Evolutionary conservation across 1,140 invertebrate genomes (phyloP), one percentile per base, ranked within the genome.

Genomic region (Lordiphosa clarofinis): DNA sequence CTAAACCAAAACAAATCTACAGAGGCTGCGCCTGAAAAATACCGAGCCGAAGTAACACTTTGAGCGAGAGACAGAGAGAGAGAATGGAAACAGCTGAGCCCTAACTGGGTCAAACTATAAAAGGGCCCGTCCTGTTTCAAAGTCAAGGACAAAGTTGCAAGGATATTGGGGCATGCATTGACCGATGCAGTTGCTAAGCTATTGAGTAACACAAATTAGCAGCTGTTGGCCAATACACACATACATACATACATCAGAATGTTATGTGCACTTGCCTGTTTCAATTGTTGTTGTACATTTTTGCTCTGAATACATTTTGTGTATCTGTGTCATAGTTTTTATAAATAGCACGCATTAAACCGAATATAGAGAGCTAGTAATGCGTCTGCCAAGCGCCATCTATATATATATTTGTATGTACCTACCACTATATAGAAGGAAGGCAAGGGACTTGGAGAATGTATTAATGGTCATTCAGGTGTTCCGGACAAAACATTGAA

Each of bases 311-410:
- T 82, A 84, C 53, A 60, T 60, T 64, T 39, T 50, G 67, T 76
- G 76, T 78, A 84, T 84, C 78, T 84, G 79, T 84, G 78, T 84
- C 79, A 84, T 84, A 84, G 79, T 86, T 84, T 86, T 78, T 84
- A 84, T 62, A 86, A 84, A 84, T 84, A 84, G 79, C 78, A 56
- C 78, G 58, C 79, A 78, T 78, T 73, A 57, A 84, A 84, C 46
- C 50, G 68, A 61, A 69, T 54, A 49, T 64, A 61, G 59, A 53
- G 58, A 47, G 54, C 69, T 54, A 66, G 69, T 69, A 70, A 69
- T 73, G 59, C 69, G 74, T 75, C 74, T 81, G 81, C 73, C 78
- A 33, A 15, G 33, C 42, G 31, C 8, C 1, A 11, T 24, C 24
- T 31, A 46, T 46, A 46, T 31, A 13, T 40, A 44, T 31, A 44